These are phyloP conservation scores for Acanthochromis polyacanthus DNA, from an alignment of 2,113 vertebrate genomes.

Conservation along the genomic window DNA sequence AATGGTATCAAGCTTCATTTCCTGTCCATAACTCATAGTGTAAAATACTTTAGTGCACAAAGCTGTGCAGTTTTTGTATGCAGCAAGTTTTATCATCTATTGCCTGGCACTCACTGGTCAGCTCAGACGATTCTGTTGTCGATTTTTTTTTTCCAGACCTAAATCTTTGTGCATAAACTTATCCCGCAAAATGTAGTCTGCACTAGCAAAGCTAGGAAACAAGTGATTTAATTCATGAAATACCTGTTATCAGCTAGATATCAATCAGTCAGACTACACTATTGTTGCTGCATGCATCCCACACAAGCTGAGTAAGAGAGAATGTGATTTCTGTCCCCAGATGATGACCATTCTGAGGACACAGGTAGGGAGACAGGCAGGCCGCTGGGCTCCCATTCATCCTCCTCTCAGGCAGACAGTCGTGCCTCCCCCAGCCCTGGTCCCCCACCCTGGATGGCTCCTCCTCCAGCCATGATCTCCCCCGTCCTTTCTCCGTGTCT, in stretches of 20 bases:
- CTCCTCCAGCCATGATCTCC: conserved; percentile 77
- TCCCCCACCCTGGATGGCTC: conserved; percentile 79
- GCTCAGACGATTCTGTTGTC: conserved; percentile 28
- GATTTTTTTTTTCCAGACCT: conserved; percentile 22
- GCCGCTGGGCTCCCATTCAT: conserved; percentile 85
- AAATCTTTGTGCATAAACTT: conserved; percentile 37
- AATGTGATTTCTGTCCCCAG: conserved; percentile 77
- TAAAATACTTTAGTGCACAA: not conserved
- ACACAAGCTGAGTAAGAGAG: not conserved
- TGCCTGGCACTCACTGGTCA: conserved; percentile 28
- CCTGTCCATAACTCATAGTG: not conserved
- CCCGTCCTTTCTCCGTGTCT: conserved; percentile 88
- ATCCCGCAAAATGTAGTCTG: conserved; percentile 8
- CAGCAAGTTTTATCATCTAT: conserved; percentile 23
- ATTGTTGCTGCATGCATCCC: not conserved
- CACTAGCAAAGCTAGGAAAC: conserved; percentile 2
- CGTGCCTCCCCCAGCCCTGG: conserved; percentile 85
- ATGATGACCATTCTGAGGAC: conserved; percentile 91
- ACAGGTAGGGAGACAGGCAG: conserved; percentile 85
- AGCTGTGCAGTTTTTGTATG: not conserved
- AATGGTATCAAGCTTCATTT: conserved; percentile 82
- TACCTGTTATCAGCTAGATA: conserved; percentile 2
- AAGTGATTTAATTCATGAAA: not conserved
- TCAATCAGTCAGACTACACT: not conserved
- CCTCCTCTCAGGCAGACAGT: conserved; percentile 84